A percentile compares a stretch with the other conserved stretches of the same genome.
Evolutionary conservation across 2,113 vertebrate species (phyloP).

Genomic region (Leptosomus discolor): DNA sequence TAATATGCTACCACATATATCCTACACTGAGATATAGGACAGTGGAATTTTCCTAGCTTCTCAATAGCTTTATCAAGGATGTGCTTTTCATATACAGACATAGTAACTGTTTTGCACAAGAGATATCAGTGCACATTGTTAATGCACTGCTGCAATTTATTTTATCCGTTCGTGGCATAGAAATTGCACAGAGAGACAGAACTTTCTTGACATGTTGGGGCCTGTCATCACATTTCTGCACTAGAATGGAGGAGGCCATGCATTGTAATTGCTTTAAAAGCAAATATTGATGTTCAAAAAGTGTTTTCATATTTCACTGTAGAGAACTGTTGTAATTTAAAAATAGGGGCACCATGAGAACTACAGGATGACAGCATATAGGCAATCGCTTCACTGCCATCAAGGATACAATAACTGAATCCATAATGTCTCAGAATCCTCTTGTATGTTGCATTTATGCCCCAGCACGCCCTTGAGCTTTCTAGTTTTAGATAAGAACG

Average conservation of each 20-base stretch:
- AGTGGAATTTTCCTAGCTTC: background rate
- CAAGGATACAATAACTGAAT: background rate
- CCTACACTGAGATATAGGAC: no score
- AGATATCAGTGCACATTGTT: background rate
- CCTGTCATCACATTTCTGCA: background rate
- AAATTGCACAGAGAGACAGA: background rate
- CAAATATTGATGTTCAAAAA: background rate
- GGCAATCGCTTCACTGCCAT: background rate
- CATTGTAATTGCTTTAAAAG: background rate
- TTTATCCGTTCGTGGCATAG: background rate
- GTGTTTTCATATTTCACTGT: background rate
- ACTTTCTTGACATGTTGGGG: background rate
- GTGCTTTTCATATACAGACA: background rate
- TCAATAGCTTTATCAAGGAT: background rate
- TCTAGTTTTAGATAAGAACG: background rate
- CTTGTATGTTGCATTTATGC: background rate
- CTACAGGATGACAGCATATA: background rate
- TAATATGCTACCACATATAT: background rate
- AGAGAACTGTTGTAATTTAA: background rate
- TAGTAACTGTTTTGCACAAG: background rate
- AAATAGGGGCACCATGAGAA: background rate
- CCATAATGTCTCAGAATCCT: background rate
- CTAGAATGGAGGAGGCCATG: background rate
- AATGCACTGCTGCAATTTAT: background rate
- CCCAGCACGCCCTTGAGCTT: background rate